Percentiles rank a stretch among this genome's conserved stretches.
These are phyloP conservation scores for Sebastes iracundus DNA, from an alignment of 2,797 vertebrate genomes.

Conservation along the genomic window DNA sequence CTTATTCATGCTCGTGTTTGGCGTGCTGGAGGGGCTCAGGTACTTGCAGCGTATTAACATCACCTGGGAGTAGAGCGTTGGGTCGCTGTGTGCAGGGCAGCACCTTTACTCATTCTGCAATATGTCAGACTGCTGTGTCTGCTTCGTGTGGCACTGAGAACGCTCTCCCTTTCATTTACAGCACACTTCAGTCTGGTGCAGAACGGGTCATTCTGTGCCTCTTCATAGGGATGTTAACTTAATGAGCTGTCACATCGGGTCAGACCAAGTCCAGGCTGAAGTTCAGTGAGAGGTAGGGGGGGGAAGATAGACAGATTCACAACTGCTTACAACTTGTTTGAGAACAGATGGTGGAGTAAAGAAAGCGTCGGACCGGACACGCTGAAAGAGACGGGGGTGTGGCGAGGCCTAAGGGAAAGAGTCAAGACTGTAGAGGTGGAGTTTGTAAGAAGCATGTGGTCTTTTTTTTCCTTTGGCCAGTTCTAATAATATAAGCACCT, in stretches of 20 bases:
- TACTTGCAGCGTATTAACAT: slow-evolving; percentile 35
- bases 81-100: neutral
- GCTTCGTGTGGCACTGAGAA: neutral
- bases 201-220: slow-evolving; percentile 18
- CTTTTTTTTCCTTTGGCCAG: neutral
- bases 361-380: neutral
- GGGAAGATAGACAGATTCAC: slow-evolving; percentile 31
- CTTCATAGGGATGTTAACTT: slow-evolving; percentile 14
- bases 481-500: slow-evolving; percentile 43
- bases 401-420: slow-evolving; percentile 3
- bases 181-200: neutral
- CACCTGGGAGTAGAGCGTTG: neutral
- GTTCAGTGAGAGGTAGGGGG: slow-evolving; percentile 31
- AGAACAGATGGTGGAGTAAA: slow-evolving; percentile 17
- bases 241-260: slow-evolving; percentile 30
- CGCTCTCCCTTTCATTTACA: slow-evolving; percentile 21
- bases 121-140: slow-evolving; percentile 19
- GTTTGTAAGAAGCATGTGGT: slow-evolving; percentile 7
- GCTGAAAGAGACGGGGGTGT: neutral
- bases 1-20: slow-evolving; percentile 72
- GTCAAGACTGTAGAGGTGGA: neutral
- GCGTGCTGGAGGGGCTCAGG: slow-evolving; percentile 26
- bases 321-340: slow-evolving; percentile 9
- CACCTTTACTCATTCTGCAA: slow-evolving; percentile 22
- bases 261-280: slow-evolving; percentile 13